Evolutionary conservation across 2,888 invertebrate genomes (phyloP), one percentile per base, ranked within the genome.

Genomic region (Cepaea hortensis): DNA sequence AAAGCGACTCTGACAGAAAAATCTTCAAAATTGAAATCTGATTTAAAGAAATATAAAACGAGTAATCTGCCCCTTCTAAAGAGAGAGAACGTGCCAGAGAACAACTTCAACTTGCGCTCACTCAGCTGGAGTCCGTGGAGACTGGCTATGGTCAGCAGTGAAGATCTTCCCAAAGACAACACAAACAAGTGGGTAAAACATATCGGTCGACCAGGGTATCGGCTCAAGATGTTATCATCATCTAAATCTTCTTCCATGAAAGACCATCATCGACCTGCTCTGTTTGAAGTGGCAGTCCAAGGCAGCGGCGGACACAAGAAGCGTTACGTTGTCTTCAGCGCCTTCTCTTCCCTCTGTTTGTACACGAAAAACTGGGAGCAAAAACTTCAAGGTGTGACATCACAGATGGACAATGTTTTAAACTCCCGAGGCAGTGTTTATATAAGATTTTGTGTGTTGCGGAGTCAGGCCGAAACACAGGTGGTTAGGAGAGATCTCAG

Each of bases 71-170:
- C 79, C 46, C 79, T 82, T 48, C 82, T 88, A 65, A 85, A 85
- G 35, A 85, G 92, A 55, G 91, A 92, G 85, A 88, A 89, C 13
- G 89, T 91, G 18, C 85, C 91, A 3, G 88, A 90, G 61, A 89
- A 87, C 72, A 89, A 90, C 55, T 92, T 91, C 87, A 81, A 85
- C 9, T 83, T 91, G 20, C 90, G 88, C 13, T 65, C 88, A n/a
- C 80, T 89, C n/a, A 87, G 86, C 35, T 92, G 92, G 92, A 90
- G 91, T 48, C 85, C 88, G 15, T 92, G 91, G 92, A 89, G 87
- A 81, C 87, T 92, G 15, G 90, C 89, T 4, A 87, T 89, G 9
- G 85, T 85, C 6, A 85, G 89, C 48, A 13, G 23, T 35, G 46
- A 72, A 6, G 82, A 75, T 23, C 6, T 70, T n/a, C 48, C 75